These are phyloP conservation scores for Macrotrachela quadricornifera DNA, from an alignment of 1,140 invertebrate species.

Conservation along the genomic window DNA sequence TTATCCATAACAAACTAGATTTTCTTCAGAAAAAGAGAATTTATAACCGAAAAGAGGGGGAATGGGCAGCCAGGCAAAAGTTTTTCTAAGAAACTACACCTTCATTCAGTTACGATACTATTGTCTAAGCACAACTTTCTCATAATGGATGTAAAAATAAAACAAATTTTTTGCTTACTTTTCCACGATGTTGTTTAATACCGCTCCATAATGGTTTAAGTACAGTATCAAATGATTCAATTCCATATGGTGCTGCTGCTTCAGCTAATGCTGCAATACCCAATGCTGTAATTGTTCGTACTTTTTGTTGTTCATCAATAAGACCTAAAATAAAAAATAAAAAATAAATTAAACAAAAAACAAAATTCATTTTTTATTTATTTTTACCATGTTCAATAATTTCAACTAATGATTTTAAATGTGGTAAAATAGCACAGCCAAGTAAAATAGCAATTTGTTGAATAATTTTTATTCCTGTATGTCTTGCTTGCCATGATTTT, in stretches of 20 bases:
- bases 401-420: slow-evolving; percentile 89
- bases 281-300: slow-evolving; percentile 85
- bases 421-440: slow-evolving; percentile 96
- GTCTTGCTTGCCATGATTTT: slow-evolving; percentile 97
- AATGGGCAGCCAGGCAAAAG: too few species aligned
- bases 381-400: slow-evolving; percentile 83
- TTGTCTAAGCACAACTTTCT: too few species aligned
- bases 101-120: too few species aligned
- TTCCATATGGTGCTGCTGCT: slow-evolving; percentile 94
- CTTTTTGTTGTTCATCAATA: slow-evolving; percentile 50
- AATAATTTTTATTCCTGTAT: slow-evolving; percentile 97
- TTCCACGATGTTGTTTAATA: slow-evolving; percentile 88
- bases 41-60: too few species aligned
- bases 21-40: too few species aligned
- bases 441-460: slow-evolving; percentile 98
- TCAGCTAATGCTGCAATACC: slow-evolving; percentile 85
- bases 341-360: background rate
- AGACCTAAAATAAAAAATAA: slow-evolving; percentile 28
- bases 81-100: too few species aligned
- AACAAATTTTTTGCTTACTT: slow-evolving; percentile 31
- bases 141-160: too few species aligned
- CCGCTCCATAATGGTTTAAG: slow-evolving; percentile 97
- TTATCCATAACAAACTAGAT: too few species aligned
- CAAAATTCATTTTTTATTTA: slow-evolving; percentile 11
- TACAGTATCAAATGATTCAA: slow-evolving; percentile 97